phyloP scores from a whole-genome alignment of 2,113 vertebrate genomes.

The Cyphomyrus discorhynchus region DNA sequence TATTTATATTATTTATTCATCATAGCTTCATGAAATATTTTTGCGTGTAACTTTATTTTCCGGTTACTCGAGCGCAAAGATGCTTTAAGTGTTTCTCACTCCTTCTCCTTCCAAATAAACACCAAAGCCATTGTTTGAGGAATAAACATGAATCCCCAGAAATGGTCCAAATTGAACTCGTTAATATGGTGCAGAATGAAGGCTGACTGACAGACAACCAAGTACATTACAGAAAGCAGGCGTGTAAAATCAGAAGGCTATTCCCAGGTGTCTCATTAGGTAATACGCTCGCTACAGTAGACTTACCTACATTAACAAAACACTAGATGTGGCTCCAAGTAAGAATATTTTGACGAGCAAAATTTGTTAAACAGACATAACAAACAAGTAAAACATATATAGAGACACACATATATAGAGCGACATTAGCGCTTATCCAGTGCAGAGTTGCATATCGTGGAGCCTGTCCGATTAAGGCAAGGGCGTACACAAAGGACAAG shows the following conservation, averaged over 20 bases:
- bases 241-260: not conserved
- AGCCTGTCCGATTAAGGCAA: not conserved
- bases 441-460: not conserved
- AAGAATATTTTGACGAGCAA: not conserved
- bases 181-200: not conserved
- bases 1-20: slow-evolving; percentile 1
- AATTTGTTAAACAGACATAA: not conserved
- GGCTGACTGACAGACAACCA: not conserved
- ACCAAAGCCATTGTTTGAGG: not conserved
- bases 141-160: not conserved
- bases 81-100: not conserved
- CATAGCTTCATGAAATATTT: not conserved
- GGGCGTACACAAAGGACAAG: not conserved
- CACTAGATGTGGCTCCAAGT: not conserved
- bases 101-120: not conserved
- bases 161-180: not conserved
- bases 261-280: not conserved
- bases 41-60: not conserved
- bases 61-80: not conserved
- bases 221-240: not conserved
- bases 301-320: not conserved
- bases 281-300: not conserved
- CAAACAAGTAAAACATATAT: not conserved
- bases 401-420: not conserved
- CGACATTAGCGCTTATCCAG: not conserved